Evolutionary conservation across 2,797 vertebrate species (phyloP).

Genomic region (Adelosebastes latens): DNA sequence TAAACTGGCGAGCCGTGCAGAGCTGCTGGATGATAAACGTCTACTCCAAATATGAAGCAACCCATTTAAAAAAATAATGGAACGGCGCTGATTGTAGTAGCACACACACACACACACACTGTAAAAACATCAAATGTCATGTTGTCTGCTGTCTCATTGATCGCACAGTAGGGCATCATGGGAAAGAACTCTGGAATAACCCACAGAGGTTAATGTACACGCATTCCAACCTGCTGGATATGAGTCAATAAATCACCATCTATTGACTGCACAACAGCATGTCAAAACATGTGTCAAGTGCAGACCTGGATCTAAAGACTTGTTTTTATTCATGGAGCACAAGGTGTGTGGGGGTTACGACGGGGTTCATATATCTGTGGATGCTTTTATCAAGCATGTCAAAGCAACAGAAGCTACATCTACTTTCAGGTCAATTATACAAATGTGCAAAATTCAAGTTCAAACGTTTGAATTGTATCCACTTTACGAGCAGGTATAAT

Average conservation of each 20-base stretch:
- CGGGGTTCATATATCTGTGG: too few species aligned
- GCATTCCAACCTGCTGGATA: slow-evolving; percentile 39
- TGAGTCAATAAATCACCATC: slow-evolving; percentile 29
- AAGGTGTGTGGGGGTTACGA: neutral
- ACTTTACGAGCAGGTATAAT: neutral
- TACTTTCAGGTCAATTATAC: neutral
- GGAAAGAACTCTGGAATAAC: slow-evolving; percentile 39
- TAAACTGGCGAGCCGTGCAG: slow-evolving; percentile 2
- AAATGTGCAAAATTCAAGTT: neutral
- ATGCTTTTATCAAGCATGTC: neutral
- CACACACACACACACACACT: neutral
- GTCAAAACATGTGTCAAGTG: slow-evolving; percentile 4
- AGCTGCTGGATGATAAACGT: slow-evolving; percentile 20
- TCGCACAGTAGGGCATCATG: slow-evolving; percentile 42
- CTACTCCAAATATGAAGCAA: slow-evolving; percentile 11
- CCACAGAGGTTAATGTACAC: slow-evolving; percentile 51
- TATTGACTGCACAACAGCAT: slow-evolving; percentile 33
- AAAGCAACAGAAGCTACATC: neutral
- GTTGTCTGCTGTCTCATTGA: slow-evolving; percentile 45
- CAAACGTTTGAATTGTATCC: neutral
- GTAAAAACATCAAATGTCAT: slow-evolving; percentile 58
- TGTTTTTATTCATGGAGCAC: neutral
- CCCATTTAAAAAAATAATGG: slow-evolving; percentile 27
- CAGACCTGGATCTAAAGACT: neutral
- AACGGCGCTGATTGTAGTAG: slow-evolving; percentile 2